Evolutionary conservation across 2,888 invertebrate species (phyloP), one percentile per base, ranked within the genome.

Genomic region (Prenolepis imparis): DNA sequence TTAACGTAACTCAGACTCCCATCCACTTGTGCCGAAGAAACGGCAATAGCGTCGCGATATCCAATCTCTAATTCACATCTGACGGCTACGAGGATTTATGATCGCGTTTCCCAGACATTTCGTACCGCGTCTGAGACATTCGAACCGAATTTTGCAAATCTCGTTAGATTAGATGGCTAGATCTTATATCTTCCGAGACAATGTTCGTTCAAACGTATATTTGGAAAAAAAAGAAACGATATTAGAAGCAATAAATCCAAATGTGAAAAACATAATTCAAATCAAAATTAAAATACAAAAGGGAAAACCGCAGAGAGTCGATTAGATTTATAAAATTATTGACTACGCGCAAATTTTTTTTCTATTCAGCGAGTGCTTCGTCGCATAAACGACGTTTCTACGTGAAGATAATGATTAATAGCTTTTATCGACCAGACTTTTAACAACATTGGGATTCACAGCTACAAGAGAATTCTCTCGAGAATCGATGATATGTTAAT

Each of bases 401-500:
- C 72, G 36, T 12, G 36, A 18, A 28, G 55, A n/a, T 70, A 72
- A 80, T 72, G 72, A 80, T 64, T 80, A 72, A 80, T 80, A 59
- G 78, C 59, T 80, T 77, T 72, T 80, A 80, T 80, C 78, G 72
- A 39, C 32, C 44, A 18, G 44, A 80, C 59, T 78, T 70, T 70
- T 78, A 70, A 41, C 72, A 18, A 64, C 59, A 82, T 82, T 52
- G 59, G 32, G 59, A 77, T 61, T 52, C 18, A 39, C 66, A 81
- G 59, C 36, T 80, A 59, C 78, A 48, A 32, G 59, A 48, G 78
- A 85, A 88, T 82, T 83, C 88, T 84, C 88, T 28, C 67, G 73
- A 81, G 86, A 84, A 89, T 82, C 86, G 87, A 88, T 89, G 87
- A 86, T 87, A 82, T 84, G 89, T 36, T 87, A 88, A 89, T 83